phyloP scores from a whole-genome alignment of 2,113 vertebrate genomes.

The Microcebus griseorufus region DNA sequence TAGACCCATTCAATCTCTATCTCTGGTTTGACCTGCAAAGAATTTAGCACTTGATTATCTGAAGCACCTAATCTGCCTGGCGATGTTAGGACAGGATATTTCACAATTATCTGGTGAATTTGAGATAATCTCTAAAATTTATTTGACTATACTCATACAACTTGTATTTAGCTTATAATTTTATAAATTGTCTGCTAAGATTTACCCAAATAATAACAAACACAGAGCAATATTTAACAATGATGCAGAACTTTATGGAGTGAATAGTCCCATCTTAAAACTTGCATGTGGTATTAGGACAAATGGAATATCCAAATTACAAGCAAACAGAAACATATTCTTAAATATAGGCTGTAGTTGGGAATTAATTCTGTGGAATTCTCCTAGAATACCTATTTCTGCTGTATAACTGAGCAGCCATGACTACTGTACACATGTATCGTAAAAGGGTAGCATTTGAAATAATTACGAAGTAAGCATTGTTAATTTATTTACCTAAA shows the following conservation, averaged over 20 bases:
- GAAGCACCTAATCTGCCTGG: not conserved
- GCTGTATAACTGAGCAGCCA: not conserved
- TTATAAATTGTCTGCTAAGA: not conserved
- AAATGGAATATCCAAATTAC: not conserved
- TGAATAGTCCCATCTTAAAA: not conserved
- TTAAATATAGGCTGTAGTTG: not conserved
- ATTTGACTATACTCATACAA: not conserved
- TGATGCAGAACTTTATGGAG: not conserved
- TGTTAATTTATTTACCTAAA: not conserved
- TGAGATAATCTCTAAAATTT: not conserved
- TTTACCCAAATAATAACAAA: not conserved
- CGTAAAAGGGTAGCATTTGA: not conserved
- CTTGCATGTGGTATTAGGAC: not conserved
- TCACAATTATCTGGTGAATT: not conserved
- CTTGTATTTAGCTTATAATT: not conserved
- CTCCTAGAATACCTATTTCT: not conserved
- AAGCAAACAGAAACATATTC: not conserved
- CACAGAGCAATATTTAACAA: not conserved
- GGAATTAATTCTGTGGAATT: not conserved
- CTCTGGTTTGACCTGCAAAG: not conserved
- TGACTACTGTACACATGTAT: not conserved
- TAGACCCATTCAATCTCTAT: not conserved
- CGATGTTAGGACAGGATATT: not conserved
- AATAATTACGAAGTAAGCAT: not conserved
- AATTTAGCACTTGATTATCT: not conserved